Conservation (phyloP, 2,888 invertebrate genomes). For the Dynastes grantii region DNA sequence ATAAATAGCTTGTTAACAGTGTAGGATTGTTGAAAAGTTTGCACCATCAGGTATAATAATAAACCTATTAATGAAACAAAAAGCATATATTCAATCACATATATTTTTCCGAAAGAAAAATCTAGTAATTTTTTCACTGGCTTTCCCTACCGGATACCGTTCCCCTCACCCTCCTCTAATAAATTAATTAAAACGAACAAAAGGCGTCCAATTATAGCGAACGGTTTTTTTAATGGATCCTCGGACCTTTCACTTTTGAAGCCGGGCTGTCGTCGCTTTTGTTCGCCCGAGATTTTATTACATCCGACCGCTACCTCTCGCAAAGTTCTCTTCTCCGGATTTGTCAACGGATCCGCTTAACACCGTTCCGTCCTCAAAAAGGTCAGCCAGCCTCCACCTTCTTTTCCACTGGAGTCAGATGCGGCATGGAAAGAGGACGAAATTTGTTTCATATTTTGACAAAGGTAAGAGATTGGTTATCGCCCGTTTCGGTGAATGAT, state of each 20-base stretch:
- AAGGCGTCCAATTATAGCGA: conserved; percentile 6
- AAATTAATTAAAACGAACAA: conserved; percentile 4
- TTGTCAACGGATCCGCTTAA: conserved; percentile 26
- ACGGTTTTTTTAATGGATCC: conserved; percentile 19
- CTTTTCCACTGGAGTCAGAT: neutral
- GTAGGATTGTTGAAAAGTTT: too few relatives aligned
- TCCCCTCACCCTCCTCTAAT: neutral
- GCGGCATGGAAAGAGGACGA: too few relatives aligned
- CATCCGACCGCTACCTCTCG: conserved; percentile 8
- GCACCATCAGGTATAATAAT: too few relatives aligned
- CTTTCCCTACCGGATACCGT: too few relatives aligned
- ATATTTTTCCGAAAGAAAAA: too few relatives aligned
- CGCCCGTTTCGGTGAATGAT: too few relatives aligned
- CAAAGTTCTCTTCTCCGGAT: conserved; percentile 6
- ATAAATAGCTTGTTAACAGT: too few relatives aligned
- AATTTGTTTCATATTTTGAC: too few relatives aligned
- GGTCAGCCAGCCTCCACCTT: neutral
- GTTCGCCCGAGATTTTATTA: conserved; percentile 10
- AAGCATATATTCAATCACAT: too few relatives aligned
- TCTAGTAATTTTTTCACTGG: too few relatives aligned
- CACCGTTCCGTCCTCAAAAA: neutral
- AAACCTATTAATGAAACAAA: too few relatives aligned
- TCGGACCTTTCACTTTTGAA: conserved; percentile 10
- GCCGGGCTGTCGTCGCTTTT: conserved; percentile 1
- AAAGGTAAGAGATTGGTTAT: too few relatives aligned